phyloP scores from a whole-genome alignment of 1,140 invertebrate genomes.

The Lerema accius region DNA sequence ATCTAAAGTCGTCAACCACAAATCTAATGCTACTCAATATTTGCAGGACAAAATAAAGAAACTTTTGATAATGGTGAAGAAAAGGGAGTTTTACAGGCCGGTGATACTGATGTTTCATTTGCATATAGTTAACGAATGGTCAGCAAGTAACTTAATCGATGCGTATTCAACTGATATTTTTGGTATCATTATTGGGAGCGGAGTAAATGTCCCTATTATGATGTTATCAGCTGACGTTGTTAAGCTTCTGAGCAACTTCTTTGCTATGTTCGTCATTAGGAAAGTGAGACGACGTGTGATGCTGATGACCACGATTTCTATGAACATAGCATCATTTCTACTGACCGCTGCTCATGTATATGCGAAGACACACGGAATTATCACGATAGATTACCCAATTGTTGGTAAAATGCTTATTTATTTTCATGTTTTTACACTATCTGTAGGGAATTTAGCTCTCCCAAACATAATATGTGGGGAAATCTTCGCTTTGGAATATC shows the following conservation, averaged over 20 bases:
- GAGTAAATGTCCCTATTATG: constrained; percentile 80
- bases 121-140: constrained; percentile 56
- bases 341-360: constrained; percentile 40
- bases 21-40: not conserved
- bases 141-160: constrained; percentile 78
- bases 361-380: constrained; percentile 20
- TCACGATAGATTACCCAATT: constrained; percentile 38
- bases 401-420: constrained; percentile 47
- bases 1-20: not conserved
- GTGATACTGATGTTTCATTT: constrained; percentile 67
- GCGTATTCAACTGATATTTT: constrained; percentile 87
- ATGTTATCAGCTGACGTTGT: constrained; percentile 85
- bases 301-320: constrained; percentile 39
- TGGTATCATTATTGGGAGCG: constrained; percentile 71
- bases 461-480: constrained; percentile 52
- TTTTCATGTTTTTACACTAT: constrained; percentile 43
- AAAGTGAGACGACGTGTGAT: constrained; percentile 58
- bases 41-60: constrained; percentile 34
- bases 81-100: constrained; percentile 64
- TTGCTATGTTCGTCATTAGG: constrained; percentile 56
- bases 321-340: constrained; percentile 25
- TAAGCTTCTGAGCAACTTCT: constrained; percentile 69
- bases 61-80: constrained; percentile 43
- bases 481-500: constrained; percentile 52
- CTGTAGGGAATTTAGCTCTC: constrained; percentile 45